Base-by-base conservation (phyloP, 2,888 invertebrate species). In the Xanthorhoe spadicearia region DNA sequence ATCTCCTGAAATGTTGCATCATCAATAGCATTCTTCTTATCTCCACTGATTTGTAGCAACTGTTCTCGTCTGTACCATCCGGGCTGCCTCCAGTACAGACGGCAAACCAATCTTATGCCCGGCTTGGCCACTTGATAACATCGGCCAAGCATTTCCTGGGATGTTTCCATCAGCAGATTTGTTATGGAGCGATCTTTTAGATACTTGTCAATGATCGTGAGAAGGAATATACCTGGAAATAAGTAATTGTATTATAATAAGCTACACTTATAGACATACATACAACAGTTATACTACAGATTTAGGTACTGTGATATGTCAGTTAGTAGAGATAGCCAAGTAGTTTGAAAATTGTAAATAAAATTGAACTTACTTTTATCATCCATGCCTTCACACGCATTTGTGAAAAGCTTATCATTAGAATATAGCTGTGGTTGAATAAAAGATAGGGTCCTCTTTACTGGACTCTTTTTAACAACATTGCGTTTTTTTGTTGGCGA, bases 11-110 rank as follows among this genome's bases (percentile, higher is more conserved):
- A 67, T 0, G 63, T 61, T 43, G 63, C 5, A 57, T 63, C 72
- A 63, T 60, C 67, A 23, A 73, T 49, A 5, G 9, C 32, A 4
- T 66, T 65, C 8, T 73, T 73, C 17, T 74, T 75, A 1, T 61
- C 65, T 35, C 73, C 74, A 2, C 74, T 73, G 6, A 88, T 86
- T 18, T 79, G 69, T 15, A 69, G 61, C 1, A 89, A 70, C 48
- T 84, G 74, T 0, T 83, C 77, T 4, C 64, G 64, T 49, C 78
- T 81, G 64, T 85, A 88, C 93, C 93, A 93, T 9, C 79, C 76
- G 0, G 80, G 77, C 63, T 85, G 83, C 6, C 86, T 77, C 92
- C 93, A 92, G 70, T 84, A 92, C 48, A 93, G 69, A 2, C 91
- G 77, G 72, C 91, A 91, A 0, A 91, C 80, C 1, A 92, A 66